Conservation (phyloP, 2,113 vertebrate genomes). For the Tichodroma muraria region DNA sequence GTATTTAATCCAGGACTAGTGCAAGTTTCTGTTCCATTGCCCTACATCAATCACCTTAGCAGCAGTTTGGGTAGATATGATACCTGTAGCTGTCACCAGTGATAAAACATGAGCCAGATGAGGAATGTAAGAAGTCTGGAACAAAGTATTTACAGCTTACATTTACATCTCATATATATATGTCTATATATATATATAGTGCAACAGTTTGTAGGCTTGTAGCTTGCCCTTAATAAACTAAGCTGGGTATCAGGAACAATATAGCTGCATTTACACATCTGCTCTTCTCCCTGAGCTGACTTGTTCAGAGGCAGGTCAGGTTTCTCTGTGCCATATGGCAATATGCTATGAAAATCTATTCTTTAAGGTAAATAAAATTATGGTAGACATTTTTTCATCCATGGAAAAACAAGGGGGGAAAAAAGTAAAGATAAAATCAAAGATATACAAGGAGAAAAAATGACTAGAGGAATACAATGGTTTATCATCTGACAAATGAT, state of each 20-base stretch:
- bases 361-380: background rate
- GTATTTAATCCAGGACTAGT: background rate
- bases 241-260: background rate
- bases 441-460: background rate
- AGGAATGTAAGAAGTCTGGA: background rate
- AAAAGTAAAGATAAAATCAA: background rate
- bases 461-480: background rate
- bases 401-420: background rate
- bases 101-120: background rate
- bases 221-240: background rate
- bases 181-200: too few species aligned
- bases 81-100: background rate
- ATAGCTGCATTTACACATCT: background rate
- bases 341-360: background rate
- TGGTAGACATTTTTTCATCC: background rate
- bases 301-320: background rate
- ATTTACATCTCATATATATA: background rate
- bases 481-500: background rate
- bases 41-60: background rate
- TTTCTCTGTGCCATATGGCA: background rate
- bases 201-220: background rate
- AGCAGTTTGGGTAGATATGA: background rate
- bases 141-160: background rate
- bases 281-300: background rate
- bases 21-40: background rate